These are phyloP conservation scores for Peromyscus nudipes DNA, from an alignment of 2,797 vertebrate species.

Conservation along the genomic window DNA sequence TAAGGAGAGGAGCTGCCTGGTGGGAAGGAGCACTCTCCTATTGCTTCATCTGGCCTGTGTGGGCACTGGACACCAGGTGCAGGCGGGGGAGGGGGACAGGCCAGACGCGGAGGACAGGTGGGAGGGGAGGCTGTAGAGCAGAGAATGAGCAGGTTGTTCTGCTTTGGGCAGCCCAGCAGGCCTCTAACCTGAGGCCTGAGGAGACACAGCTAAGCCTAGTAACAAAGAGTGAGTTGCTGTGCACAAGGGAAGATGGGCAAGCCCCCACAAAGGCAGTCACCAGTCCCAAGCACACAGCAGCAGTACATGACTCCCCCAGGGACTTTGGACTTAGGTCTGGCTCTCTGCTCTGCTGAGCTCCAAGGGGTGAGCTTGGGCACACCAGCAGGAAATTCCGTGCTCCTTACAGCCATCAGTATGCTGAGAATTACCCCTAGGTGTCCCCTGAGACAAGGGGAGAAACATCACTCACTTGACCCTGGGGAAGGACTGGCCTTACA, in stretches of 20 bases:
- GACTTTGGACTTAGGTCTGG: not conserved
- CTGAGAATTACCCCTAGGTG: not conserved
- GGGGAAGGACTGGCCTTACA: not conserved
- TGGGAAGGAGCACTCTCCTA: not conserved
- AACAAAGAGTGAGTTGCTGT: not conserved
- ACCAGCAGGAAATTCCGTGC: not conserved
- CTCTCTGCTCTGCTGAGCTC: not conserved
- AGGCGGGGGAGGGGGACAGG: too few relatives aligned
- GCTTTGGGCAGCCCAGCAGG: not conserved
- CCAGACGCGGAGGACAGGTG: not conserved
- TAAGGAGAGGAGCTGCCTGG: not conserved
- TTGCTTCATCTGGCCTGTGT: fast-evolving
- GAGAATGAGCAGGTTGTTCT: not conserved
- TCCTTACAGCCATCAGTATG: not conserved
- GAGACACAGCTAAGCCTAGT: not conserved
- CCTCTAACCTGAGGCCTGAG: not conserved
- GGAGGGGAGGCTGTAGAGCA: too few relatives aligned
- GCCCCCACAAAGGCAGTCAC: not conserved
- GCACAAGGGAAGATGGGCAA: not conserved
- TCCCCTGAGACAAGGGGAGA: not conserved
- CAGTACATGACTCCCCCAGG: not conserved
- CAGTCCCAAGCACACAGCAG: not conserved
- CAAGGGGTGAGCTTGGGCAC: not conserved
- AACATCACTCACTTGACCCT: not conserved
- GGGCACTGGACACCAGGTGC: too few relatives aligned